phyloP scores from a whole-genome alignment of 2,113 vertebrate species.

The Thamnaconus septentrionalis region DNA sequence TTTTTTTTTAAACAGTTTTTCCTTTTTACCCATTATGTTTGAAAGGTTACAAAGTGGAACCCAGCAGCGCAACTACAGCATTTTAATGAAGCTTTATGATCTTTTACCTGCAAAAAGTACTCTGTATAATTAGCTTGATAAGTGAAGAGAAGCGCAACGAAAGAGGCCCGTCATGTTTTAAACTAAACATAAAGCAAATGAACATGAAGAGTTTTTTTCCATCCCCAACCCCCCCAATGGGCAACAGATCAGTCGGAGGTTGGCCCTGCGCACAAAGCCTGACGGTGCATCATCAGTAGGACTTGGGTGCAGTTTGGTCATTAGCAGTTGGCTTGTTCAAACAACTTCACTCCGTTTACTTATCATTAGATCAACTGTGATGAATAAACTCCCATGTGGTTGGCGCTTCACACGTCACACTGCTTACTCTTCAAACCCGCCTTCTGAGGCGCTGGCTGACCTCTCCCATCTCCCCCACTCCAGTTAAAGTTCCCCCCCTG shows the following conservation, averaged over 20 bases:
- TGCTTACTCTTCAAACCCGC: no score
- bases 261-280: conserved; percentile 13
- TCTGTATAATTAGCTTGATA: neutral
- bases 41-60: no score
- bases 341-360: conserved; percentile 30
- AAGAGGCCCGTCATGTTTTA: neutral
- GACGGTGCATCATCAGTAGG: conserved; percentile 41
- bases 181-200: neutral
- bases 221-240: neutral
- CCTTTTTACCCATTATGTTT: no score
- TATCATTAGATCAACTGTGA: conserved; percentile 34
- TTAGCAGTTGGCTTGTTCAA: conserved; percentile 56
- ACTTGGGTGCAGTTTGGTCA: conserved; percentile 30
- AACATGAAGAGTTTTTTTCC: conserved; percentile 4
- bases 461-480: conserved; percentile 32
- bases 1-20: no score
- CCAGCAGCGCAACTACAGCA: no score
- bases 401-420: conserved; percentile 22
- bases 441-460: no score
- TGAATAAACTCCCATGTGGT: conserved; percentile 66
- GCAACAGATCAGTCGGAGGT: neutral
- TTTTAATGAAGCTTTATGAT: no score
- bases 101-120: neutral
- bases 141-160: neutral
- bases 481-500: conserved; percentile 38